phyloP scores from a whole-genome alignment of 2,888 invertebrate genomes.

The Volucella bombylans region DNA sequence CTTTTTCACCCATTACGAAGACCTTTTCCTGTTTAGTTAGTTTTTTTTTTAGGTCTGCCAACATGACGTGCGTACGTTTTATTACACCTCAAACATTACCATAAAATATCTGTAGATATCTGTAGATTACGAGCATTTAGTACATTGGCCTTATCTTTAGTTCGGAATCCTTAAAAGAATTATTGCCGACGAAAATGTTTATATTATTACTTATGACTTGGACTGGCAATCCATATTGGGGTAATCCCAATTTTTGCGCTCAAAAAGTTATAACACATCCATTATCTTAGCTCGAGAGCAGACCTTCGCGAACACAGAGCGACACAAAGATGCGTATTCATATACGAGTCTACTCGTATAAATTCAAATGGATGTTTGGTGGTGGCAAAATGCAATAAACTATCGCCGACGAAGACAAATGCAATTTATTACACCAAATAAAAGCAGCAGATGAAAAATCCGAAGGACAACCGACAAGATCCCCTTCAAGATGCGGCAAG shows the following conservation, averaged over 20 bases:
- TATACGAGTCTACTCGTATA: conserved; percentile 4
- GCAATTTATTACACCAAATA: conserved; percentile 72
- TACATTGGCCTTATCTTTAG: conserved; percentile 45
- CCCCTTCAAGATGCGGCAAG: conserved; percentile 68
- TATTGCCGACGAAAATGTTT: conserved; percentile 30
- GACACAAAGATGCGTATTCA: not conserved
- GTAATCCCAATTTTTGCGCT: conserved; percentile 64
- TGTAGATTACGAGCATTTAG: conserved; percentile 58
- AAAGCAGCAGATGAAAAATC: conserved; percentile 40
- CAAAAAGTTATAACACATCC: conserved; percentile 56
- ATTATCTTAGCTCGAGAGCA: conserved; percentile 62
- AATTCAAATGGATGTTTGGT: conserved; percentile 68
- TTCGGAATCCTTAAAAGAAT: conserved; percentile 43
- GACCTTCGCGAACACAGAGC: conserved; percentile 26
- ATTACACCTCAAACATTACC: conserved; percentile 37
- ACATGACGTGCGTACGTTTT: conserved; percentile 49
- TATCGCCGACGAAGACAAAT: conserved; percentile 68
- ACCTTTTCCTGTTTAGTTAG: conserved; percentile 5
- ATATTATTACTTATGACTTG: conserved; percentile 39
- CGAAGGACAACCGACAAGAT: conserved; percentile 71
- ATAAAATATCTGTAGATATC: conserved; percentile 39
- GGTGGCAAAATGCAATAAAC: conserved; percentile 69
- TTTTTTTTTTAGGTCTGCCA: not conserved
- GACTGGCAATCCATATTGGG: conserved; percentile 45
- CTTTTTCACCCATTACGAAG: conserved; percentile 33